phyloP scores from a whole-genome alignment of 1,140 invertebrate genomes.

The Dreissena polymorpha region DNA sequence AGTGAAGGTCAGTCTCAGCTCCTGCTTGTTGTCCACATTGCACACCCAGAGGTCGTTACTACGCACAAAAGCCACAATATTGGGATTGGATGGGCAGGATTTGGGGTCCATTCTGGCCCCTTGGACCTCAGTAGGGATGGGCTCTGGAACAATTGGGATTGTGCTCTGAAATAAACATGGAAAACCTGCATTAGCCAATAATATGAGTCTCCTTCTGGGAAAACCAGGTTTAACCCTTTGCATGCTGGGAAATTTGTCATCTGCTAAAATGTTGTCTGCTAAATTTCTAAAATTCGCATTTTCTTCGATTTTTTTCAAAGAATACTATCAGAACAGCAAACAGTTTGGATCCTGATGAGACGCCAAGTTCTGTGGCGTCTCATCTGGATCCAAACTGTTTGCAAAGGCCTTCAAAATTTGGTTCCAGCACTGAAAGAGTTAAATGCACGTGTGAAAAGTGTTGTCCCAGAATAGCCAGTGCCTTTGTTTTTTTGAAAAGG shows the following conservation, averaged over 20 bases:
- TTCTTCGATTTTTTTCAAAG: too few species aligned
- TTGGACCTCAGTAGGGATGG: slow-evolving; percentile 75
- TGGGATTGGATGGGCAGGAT: slow-evolving; percentile 93
- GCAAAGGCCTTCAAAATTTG: too few species aligned
- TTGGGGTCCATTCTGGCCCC: slow-evolving; percentile 92
- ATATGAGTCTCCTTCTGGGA: background rate
- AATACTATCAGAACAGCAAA: too few species aligned
- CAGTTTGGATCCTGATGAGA: too few species aligned
- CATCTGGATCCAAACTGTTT: too few species aligned
- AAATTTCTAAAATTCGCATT: too few species aligned
- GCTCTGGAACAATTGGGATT: slow-evolving; percentile 60
- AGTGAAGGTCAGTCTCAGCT: slow-evolving; percentile 89
- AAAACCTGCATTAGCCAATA: background rate
- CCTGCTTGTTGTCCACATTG: slow-evolving; percentile 80
- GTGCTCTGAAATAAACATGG: slow-evolving; percentile 55
- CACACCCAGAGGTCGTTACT: slow-evolving; percentile 95
- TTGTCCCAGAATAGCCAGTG: too few species aligned
- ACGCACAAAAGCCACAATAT: slow-evolving; percentile 94
- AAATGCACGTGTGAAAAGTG: background rate
- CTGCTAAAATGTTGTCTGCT: too few species aligned
- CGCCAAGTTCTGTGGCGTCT: too few species aligned
- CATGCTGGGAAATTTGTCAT: too few species aligned
- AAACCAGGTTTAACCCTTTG: background rate
- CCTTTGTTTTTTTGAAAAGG: too few species aligned
- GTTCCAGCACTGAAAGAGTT: too few species aligned